phyloP scores from a whole-genome alignment of 2,113 vertebrate species.

The Sialia sialis region DNA sequence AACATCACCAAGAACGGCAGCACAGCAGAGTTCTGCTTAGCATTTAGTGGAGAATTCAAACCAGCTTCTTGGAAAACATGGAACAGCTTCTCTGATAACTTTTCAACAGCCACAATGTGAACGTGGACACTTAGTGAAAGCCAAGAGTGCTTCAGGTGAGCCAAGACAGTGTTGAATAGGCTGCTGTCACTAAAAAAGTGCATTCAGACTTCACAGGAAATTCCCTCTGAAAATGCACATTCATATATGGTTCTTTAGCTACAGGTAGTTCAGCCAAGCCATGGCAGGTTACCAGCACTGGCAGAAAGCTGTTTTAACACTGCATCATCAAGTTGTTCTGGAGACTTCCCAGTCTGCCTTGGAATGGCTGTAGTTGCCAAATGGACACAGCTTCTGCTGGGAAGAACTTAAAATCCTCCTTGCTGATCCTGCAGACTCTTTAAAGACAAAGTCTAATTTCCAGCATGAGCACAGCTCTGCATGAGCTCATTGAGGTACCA shows the following conservation, averaged over 20 bases:
- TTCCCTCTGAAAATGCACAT: not conserved
- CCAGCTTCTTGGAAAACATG: not conserved
- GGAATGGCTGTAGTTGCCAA: not conserved
- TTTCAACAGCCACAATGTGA: not conserved
- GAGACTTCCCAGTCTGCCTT: not conserved
- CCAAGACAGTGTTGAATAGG: not conserved
- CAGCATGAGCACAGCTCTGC: not conserved
- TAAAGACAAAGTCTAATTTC: not conserved
- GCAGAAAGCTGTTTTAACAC: not conserved
- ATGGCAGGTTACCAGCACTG: not conserved
- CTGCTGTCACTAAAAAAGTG: not conserved
- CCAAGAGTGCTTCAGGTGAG: not conserved
- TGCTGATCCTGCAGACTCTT: not conserved
- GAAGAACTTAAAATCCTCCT: not conserved
- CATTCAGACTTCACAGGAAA: not conserved
- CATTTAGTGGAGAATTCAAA: not conserved
- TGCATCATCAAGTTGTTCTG: not conserved
- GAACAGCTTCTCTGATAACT: not conserved
- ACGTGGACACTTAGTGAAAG: not conserved
- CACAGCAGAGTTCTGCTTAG: not conserved
- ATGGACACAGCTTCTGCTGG: not conserved
- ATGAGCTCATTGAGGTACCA: not conserved
- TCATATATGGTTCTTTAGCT: not conserved
- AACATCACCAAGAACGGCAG: conserved; percentile 16
- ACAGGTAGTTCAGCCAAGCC: not conserved